Evolutionary conservation across 2,888 invertebrate genomes (phyloP).

Genomic region (Tachystola acroxantha): DNA sequence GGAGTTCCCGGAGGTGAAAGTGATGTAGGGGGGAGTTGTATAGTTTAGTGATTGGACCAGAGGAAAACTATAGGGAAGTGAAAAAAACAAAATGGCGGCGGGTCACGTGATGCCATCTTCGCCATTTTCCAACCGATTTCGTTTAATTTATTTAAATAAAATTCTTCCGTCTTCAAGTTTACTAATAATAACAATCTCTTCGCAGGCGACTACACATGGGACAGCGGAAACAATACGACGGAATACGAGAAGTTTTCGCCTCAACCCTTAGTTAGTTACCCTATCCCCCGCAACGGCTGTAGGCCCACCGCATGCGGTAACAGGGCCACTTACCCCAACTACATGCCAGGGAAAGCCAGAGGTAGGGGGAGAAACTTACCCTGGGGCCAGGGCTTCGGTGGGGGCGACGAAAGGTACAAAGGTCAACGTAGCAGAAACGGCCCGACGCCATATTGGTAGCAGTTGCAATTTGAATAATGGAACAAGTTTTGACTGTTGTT

Average conservation of each 20-base stretch:
- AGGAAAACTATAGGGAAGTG: no score
- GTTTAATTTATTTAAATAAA: no score
- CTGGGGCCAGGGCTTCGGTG: slow-evolving; percentile 52
- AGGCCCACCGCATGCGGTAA: slow-evolving; percentile 54
- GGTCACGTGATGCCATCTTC: no score
- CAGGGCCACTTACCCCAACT: slow-evolving; percentile 42
- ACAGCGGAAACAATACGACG: slow-evolving; percentile 49
- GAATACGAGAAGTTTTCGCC: slow-evolving; percentile 58
- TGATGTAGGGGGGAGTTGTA: no score
- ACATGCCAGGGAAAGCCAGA: slow-evolving; percentile 42
- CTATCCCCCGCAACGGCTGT: slow-evolving; percentile 58
- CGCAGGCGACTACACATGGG: slow-evolving; percentile 58
- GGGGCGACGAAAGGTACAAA: slow-evolving; percentile 54
- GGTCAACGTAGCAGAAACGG: slow-evolving; percentile 58
- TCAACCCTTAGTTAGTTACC: slow-evolving; percentile 45
- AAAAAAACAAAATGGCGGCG: no score
- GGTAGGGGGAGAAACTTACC: slow-evolving; percentile 60
- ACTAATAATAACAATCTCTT: slow-evolving; percentile 9
- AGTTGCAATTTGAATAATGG: slow-evolving; percentile 2
- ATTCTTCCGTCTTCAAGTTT: no score
- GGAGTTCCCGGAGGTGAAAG: no score
- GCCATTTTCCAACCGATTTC: no score
- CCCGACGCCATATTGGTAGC: slow-evolving; percentile 63
- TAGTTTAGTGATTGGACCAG: no score
- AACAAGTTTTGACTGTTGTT: not conserved